Evolutionary conservation across 2,888 invertebrate species (phyloP), one percentile per base, ranked within the genome.

Genomic region (Cheilosia vulpina): DNA sequence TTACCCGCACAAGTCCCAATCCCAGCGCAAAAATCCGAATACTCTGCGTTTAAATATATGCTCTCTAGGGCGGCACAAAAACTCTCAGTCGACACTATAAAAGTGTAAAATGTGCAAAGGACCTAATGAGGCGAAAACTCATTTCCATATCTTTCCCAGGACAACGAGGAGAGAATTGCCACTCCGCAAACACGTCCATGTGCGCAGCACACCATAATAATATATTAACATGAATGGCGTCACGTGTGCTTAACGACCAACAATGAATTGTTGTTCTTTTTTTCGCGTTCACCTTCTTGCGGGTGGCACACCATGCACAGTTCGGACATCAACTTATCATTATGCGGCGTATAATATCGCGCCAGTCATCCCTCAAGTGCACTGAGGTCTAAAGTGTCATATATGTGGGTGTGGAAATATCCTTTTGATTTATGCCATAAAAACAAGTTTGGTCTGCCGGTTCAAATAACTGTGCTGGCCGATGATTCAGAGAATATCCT

Each of bases 181-280:
- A 53, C 63, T 75, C 57, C 45, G 58, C 53, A 57, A 43, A 77
- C 19, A 66, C 45, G 66, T 80, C 62, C 80, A 76, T 85, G 76
- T 62, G 85, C 76, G 76, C 50, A 66, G 53, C 15, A 31, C 52
- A 63, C 47, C 77, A 17, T 55, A n/a, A n/a, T n/a, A n/a, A n/a
- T n/a, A 83, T 73, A 27, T 27, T 83, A 83, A 83, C 72, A 73
- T 68, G 81, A 63, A 72, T 62, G 81, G 81, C 72, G 85, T 81
- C 85, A 85, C 85, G 85, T 85, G 85, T 72, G 81, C 63, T 76
- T 85, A 85, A 85, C 85, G 85, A 85, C 77, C 81, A 77, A 63
- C 58, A 68, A 72, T 65, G 62, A 68, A 52, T 65, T 34, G 13
- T 15, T 13, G 34, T 53, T 21, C 38, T 45, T 55, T 34, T 55